phyloP scores from a whole-genome alignment of 2,113 vertebrate species.

The Scalopus aquaticus region DNA sequence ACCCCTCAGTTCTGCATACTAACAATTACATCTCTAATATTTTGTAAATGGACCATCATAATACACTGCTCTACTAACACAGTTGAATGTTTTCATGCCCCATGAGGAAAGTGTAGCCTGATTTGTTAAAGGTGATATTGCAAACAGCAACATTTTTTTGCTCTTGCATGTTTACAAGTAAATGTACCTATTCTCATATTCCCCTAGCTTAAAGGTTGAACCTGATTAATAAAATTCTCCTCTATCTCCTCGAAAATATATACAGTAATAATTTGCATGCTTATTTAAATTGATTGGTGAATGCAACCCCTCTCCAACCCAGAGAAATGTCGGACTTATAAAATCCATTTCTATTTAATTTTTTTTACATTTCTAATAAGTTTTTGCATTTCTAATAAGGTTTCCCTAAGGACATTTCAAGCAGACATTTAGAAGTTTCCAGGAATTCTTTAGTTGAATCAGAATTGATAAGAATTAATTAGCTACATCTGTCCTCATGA shows the following conservation, averaged over 20 bases:
- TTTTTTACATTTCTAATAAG: slow-evolving; percentile 19
- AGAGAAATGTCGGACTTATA: slow-evolving; percentile 39
- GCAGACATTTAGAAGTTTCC: slow-evolving; percentile 40
- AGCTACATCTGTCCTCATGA: slow-evolving; percentile 52
- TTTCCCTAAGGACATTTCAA: neutral
- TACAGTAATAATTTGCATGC: slow-evolving; percentile 23
- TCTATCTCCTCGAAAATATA: neutral
- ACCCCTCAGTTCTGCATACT: too few species aligned
- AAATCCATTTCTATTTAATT: slow-evolving; percentile 39
- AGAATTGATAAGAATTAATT: slow-evolving; percentile 69
- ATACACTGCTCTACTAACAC: neutral
- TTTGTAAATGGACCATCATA: neutral
- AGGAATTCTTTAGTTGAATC: slow-evolving; percentile 59
- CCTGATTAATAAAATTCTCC: neutral
- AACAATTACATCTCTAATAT: neutral
- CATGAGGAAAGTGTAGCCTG: neutral
- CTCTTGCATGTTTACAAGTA: neutral
- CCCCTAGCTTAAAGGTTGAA: neutral
- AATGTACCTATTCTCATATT: neutral
- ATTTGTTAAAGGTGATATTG: neutral
- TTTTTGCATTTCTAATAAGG: slow-evolving; percentile 31
- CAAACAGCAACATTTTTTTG: neutral
- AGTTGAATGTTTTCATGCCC: slow-evolving; percentile 6
- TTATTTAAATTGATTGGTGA: slow-evolving; percentile 48
- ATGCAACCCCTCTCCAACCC: neutral